Evolutionary conservation across 2,888 invertebrate species (phyloP).

Genomic region (Theodoxus fluviatilis): DNA sequence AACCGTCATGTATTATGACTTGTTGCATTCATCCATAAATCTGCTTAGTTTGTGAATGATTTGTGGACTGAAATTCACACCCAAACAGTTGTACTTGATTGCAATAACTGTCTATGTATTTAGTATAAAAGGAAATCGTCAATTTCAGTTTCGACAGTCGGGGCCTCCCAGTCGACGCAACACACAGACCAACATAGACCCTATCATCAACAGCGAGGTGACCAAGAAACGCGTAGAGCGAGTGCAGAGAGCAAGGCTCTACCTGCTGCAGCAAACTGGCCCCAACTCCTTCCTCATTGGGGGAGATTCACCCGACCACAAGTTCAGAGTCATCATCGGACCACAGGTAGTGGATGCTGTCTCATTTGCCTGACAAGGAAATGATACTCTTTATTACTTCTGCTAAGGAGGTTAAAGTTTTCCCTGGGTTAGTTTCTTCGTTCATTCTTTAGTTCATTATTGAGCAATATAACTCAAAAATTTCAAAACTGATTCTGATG

Average conservation of each 20-base stretch:
- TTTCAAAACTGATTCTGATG: too few species aligned
- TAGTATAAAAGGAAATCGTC: too few species aligned
- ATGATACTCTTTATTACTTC: neutral
- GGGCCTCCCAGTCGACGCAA: slow-evolving; percentile 35
- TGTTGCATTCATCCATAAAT: neutral
- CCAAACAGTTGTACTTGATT: neutral
- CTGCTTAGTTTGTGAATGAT: neutral
- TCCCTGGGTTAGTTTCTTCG: neutral
- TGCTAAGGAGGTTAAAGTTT: neutral
- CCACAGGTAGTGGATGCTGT: slow-evolving; percentile 61
- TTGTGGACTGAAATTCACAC: neutral
- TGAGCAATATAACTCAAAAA: too few species aligned
- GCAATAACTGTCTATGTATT: slow-evolving; percentile 13
- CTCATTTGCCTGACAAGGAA: neutral
- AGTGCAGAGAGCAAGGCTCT: slow-evolving; percentile 64
- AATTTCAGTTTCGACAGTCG: slow-evolving; percentile 35
- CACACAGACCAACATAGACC: slow-evolving; percentile 30
- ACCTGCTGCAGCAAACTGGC: slow-evolving; percentile 67
- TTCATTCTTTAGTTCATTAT: too few species aligned
- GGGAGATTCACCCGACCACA: slow-evolving; percentile 67
- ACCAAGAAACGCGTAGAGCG: slow-evolving; percentile 59
- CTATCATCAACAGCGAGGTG: slow-evolving; percentile 37
- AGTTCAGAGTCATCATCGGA: slow-evolving; percentile 67
- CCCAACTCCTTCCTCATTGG: slow-evolving; percentile 67
- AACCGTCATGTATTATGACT: neutral